A percentile compares a stretch with the other conserved stretches of the same genome.
Evolutionary conservation across 2,797 vertebrate genomes (phyloP).

Genomic region (Babyrousa celebensis): DNA sequence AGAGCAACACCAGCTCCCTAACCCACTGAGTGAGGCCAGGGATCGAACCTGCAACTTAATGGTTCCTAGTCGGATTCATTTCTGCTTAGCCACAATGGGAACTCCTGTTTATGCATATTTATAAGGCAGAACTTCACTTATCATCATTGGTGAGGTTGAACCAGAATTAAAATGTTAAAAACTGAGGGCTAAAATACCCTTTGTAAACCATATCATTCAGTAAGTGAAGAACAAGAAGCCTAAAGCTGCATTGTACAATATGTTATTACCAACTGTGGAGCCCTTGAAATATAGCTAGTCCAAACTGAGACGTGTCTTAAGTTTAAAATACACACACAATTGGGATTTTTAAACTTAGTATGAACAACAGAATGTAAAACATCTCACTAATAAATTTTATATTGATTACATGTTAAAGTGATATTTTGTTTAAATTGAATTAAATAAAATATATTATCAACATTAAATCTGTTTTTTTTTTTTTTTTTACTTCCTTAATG

Average conservation of each 20-base stretch:
- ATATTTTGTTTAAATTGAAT: background rate
- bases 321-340: background rate
- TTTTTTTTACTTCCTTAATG: background rate
- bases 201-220: background rate
- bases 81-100: too few species aligned
- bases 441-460: background rate
- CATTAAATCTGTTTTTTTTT: background rate
- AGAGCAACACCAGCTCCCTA: too few species aligned
- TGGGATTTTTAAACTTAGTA: background rate
- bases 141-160: slow-evolving; percentile 13
- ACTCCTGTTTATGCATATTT: background rate
- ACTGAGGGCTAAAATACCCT: background rate
- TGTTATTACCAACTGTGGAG: too few species aligned
- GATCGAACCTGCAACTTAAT: too few species aligned
- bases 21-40: too few species aligned
- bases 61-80: too few species aligned
- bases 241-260: background rate
- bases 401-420: background rate
- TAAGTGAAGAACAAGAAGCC: background rate
- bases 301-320: background rate
- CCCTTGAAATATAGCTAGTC: background rate
- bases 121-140: background rate
- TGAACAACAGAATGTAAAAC: background rate
- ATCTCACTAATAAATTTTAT: background rate
- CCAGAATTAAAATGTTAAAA: background rate